Evolutionary conservation across 30 jellyfish, hydroid and myxozoan genomes (phyloP), one percentile per base, ranked within the genome.

Genomic region (Hydractinia symbiolongicarpus): DNA sequence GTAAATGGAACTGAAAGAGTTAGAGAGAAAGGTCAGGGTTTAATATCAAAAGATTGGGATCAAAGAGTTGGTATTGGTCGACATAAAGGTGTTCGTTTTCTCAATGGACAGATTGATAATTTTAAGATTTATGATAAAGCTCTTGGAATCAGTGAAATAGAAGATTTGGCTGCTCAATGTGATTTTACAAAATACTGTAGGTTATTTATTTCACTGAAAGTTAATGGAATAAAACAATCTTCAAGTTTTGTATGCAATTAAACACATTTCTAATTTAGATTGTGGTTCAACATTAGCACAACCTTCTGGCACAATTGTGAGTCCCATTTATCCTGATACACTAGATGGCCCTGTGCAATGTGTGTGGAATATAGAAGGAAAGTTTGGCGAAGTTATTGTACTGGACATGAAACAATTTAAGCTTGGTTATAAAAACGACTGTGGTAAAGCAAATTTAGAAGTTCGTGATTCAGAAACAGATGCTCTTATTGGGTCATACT

Each of bases 21-120:
- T 4, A 90, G 67, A 13, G 86, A 86, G 16, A 86, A 75, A 55
- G 98, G 98, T 30, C 82, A 79, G 8, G 98, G 98, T 5, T 71
- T 91, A 76, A 73, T 91, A 17, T 91, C 98, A 53, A 91, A 83
- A 62, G 98, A 91, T 74, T 91, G 98, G 98, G 95, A 86, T 19
- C 88, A 84, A 17, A 86, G 93, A 56, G 95, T 87, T 13, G 98
- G 98, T 20, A 72, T 91, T 58, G 98, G 98, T 53, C 95, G 96
- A 44, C 98, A 91, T 79, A 91, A 91, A 79, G 95, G 91, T 73
- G 92, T 86, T 21, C 91, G 98, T 55, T 94, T 82, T 70, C 84
- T 91, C 50, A 62, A 75, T 49, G 98, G 98, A 10, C 80, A 70
- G 49, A 81, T 91, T 16, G 98, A 91, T 71, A 96, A 91, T 52